These are phyloP conservation scores for Allacma fusca DNA, from an alignment of 2,888 invertebrate genomes.

Conservation along the genomic window DNA sequence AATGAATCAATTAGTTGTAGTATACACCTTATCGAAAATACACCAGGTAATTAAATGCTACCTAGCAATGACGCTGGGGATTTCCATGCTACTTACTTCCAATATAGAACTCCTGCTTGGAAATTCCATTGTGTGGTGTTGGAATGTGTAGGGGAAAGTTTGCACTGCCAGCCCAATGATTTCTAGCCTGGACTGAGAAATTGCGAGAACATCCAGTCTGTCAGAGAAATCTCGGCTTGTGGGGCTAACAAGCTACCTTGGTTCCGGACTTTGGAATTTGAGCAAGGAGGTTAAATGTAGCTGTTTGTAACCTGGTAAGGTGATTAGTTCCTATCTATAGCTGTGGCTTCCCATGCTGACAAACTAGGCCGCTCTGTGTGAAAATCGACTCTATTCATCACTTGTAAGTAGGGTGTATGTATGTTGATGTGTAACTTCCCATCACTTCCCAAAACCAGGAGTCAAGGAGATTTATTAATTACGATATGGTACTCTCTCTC, in stretches of 20 bases:
- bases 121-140: neutral
- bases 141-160: neutral
- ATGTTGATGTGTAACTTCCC: neutral
- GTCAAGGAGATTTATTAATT: constrained; percentile 1
- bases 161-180: neutral
- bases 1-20: too few species aligned
- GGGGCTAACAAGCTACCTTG: constrained; percentile 3
- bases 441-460: neutral
- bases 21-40: too few species aligned
- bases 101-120: too few species aligned
- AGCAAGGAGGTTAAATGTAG: neutral
- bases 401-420: neutral
- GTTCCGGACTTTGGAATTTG: neutral
- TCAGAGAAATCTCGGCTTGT: constrained; percentile 1
- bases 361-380: neutral
- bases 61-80: too few species aligned
- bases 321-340: neutral
- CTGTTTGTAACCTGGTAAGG: neutral
- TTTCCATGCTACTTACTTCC: too few species aligned
- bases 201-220: neutral
- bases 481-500: neutral
- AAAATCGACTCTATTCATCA: constrained; percentile 20
- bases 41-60: too few species aligned
- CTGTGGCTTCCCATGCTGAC: neutral
- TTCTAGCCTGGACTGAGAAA: neutral